A percentile compares a stretch with the other conserved stretches of the same genome.
These are phyloP conservation scores for Brachirus orientalis DNA, from an alignment of 2,113 vertebrate genomes.

Conservation along the genomic window DNA sequence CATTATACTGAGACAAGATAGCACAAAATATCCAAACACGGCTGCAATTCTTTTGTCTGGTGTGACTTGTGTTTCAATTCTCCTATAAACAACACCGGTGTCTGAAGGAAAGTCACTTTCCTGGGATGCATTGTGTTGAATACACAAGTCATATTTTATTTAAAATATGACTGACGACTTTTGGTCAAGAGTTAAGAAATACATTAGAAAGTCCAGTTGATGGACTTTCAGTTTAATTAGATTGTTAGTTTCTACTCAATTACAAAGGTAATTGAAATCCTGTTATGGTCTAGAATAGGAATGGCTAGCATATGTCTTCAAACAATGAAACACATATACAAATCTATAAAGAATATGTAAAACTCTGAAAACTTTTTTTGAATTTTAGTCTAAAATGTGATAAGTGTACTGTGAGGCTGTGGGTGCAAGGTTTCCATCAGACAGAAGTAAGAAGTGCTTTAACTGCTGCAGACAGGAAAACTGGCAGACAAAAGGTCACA, in stretches of 20 bases:
- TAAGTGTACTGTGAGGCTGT: background rate
- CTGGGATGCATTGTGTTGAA: background rate
- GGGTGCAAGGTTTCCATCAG: constrained; percentile 49
- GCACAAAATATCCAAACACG: constrained; percentile 73
- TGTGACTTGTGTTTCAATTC: constrained; percentile 16
- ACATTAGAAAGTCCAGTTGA: too few relatives aligned
- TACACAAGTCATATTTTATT: background rate
- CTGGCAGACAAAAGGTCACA: constrained; percentile 79
- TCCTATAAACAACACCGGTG: background rate
- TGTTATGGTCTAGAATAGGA: too few relatives aligned
- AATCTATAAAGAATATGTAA: too few relatives aligned
- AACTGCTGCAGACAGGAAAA: constrained; percentile 73
- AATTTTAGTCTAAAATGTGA: too few relatives aligned
- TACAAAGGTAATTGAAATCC: too few relatives aligned
- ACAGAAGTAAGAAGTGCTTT: constrained; percentile 54
- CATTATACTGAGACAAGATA: constrained; percentile 76
- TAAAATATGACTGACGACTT: too few relatives aligned
- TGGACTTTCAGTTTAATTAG: too few relatives aligned
- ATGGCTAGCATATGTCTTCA: background rate
- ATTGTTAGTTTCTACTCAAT: too few relatives aligned
- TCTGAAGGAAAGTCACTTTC: background rate
- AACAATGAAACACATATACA: background rate
- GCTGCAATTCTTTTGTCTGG: constrained; percentile 60
- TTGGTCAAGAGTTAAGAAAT: background rate
- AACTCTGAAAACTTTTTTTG: too few relatives aligned